Evolutionary conservation across 2,113 vertebrate species (phyloP).

Genomic region (Felis chaus): DNA sequence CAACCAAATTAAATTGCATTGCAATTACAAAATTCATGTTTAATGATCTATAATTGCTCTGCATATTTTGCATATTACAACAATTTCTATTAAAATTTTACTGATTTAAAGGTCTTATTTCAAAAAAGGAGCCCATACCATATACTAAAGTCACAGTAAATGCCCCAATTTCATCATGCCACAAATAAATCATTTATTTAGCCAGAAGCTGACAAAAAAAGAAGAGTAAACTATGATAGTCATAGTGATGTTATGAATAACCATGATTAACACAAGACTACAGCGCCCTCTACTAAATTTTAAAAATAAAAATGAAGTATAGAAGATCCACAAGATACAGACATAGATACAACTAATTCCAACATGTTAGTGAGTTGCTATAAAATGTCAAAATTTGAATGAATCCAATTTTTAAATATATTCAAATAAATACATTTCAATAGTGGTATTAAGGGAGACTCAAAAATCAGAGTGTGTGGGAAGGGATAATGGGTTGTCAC

Average conservation of each 20-base stretch:
- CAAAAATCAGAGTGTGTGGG: background rate
- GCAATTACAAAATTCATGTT: background rate
- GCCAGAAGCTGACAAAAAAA: background rate
- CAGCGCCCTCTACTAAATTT: background rate
- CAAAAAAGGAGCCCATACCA: background rate
- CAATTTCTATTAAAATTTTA: background rate
- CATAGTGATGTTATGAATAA: background rate
- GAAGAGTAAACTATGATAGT: background rate
- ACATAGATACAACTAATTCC: background rate
- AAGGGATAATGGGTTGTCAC: background rate
- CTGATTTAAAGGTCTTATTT: background rate
- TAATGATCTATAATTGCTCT: background rate
- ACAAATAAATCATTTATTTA: background rate
- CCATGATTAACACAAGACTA: background rate
- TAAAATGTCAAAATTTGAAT: background rate
- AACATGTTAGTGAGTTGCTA: background rate
- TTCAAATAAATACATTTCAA: background rate
- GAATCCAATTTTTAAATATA: background rate
- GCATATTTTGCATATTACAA: background rate
- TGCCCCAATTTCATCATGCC: background rate
- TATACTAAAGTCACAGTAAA: background rate
- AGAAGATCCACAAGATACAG: background rate
- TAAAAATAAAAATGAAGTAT: background rate
- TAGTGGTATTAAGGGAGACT: background rate
- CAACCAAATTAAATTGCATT: background rate